Evolutionary conservation across 1,140 invertebrate species (phyloP).

Genomic region (Pseudomyrmex flavicornis): DNA sequence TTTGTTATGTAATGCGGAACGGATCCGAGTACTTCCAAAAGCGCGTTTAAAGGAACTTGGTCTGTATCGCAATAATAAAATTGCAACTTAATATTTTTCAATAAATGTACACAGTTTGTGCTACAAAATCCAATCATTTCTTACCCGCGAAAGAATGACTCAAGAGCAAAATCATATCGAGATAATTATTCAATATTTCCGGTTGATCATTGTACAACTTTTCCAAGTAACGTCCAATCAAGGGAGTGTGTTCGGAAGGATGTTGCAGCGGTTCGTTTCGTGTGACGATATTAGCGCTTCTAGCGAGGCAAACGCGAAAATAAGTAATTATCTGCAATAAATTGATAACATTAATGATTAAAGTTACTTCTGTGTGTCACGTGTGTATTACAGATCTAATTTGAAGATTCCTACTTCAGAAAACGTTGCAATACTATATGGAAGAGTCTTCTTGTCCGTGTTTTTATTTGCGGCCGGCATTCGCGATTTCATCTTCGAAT

Average conservation of each 20-base stretch:
- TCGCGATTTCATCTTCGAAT: constrained; percentile 87
- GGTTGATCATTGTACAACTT: constrained; percentile 84
- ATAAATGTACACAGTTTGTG: background rate
- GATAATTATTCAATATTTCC: constrained; percentile 87
- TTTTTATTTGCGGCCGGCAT: constrained; percentile 86
- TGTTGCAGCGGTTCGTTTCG: constrained; percentile 84
- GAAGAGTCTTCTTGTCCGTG: constrained; percentile 85
- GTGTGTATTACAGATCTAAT: background rate
- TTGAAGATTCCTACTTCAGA: constrained; percentile 82
- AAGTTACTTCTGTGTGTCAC: background rate
- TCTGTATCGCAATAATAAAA: constrained; percentile 78
- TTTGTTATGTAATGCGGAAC: constrained; percentile 87
- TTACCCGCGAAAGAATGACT: constrained; percentile 87
- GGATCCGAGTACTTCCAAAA: constrained; percentile 91
- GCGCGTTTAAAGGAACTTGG: constrained; percentile 88
- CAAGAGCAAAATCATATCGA: constrained; percentile 88
- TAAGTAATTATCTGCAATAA: constrained; percentile 90
- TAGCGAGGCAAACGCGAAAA: constrained; percentile 90
- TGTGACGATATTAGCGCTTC: constrained; percentile 84
- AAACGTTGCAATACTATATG: constrained; percentile 85
- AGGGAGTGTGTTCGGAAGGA: constrained; percentile 88
- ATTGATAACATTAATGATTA: background rate
- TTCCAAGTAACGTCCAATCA: constrained; percentile 87
- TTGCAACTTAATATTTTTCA: background rate
- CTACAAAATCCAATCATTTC: constrained; percentile 16